These are phyloP conservation scores for Neopelma chrysocephalum DNA, from an alignment of 2,797 vertebrate species.

Conservation along the genomic window DNA sequence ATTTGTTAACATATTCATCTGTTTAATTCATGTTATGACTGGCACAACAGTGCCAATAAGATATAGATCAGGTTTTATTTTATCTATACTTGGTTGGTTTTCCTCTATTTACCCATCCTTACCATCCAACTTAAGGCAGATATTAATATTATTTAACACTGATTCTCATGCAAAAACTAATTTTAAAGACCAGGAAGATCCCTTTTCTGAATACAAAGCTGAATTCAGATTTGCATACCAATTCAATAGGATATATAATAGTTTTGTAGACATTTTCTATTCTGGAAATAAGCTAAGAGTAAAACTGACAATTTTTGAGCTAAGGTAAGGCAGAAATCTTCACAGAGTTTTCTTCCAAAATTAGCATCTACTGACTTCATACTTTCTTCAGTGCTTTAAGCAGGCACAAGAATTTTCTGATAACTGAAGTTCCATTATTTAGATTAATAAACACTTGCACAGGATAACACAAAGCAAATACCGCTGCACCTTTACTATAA, in stretches of 20 bases:
- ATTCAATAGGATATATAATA: background rate
- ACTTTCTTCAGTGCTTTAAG: slow-evolving; percentile 2
- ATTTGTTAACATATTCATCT: background rate
- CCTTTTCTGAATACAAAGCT: background rate
- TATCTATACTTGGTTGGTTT: background rate
- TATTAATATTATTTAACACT: background rate
- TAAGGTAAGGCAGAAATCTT: background rate
- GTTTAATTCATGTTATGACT: background rate
- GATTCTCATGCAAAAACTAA: background rate
- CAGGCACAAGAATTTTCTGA: slow-evolving; percentile 51
- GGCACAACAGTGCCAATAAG: background rate
- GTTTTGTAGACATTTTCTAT: background rate
- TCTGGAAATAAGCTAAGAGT: background rate
- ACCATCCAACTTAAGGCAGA: background rate
- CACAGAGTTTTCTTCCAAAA: background rate
- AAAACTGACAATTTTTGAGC: background rate
- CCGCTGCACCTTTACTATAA: slow-evolving; percentile 18
- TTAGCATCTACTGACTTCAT: slow-evolving; percentile 16
- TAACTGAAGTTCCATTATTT: slow-evolving; percentile 59
- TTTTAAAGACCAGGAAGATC: background rate
- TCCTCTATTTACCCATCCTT: background rate
- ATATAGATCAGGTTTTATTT: background rate
- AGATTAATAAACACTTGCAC: slow-evolving; percentile 52
- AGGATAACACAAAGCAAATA: slow-evolving; percentile 60
- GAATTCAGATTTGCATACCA: background rate